Percentiles rank a stretch among this genome's conserved stretches.
Evolutionary conservation across 2,797 vertebrate species (phyloP).

Genomic region (Chrosomus eos): DNA sequence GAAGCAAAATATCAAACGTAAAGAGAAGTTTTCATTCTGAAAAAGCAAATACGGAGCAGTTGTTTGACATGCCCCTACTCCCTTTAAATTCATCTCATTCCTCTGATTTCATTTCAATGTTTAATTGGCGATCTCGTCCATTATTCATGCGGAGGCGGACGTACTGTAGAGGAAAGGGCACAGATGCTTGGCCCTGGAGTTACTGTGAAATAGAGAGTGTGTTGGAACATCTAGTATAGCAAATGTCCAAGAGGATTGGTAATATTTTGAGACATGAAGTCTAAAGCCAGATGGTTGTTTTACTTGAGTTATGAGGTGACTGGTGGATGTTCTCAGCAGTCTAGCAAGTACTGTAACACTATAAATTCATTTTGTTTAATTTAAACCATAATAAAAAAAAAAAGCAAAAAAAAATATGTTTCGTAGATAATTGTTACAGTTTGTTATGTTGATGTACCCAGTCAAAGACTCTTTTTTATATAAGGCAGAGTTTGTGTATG

Average conservation of each 20-base stretch:
- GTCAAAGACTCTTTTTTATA: too few species aligned
- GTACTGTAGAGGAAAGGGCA: constrained; percentile 49
- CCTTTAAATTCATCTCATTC: constrained; percentile 55
- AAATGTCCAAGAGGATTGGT: constrained; percentile 11
- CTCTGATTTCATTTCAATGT: constrained; percentile 68
- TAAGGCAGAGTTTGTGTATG: too few species aligned
- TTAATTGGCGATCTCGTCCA: constrained; percentile 65
- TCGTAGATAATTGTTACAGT: too few species aligned
- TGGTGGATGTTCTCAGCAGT: neutral
- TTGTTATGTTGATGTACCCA: too few species aligned
- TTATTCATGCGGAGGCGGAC: constrained; percentile 61
- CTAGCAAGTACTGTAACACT: neutral
- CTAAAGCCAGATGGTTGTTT: constrained; percentile 31
- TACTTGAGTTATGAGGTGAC: constrained; percentile 18
- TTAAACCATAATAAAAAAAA: neutral
- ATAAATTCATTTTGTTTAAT: too few species aligned
- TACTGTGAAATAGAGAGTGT: neutral
- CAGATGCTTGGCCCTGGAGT: constrained; percentile 53
- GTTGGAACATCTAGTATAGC: constrained; percentile 27
- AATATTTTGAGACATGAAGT: constrained; percentile 39
- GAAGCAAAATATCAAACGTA: constrained; percentile 42
- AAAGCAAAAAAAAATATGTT: neutral
- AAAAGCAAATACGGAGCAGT: constrained; percentile 51
- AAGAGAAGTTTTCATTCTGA: constrained; percentile 43
- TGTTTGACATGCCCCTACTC: constrained; percentile 42